Conservation (phyloP, 1,140 invertebrate species). For the Procambarus clarkii region DNA sequence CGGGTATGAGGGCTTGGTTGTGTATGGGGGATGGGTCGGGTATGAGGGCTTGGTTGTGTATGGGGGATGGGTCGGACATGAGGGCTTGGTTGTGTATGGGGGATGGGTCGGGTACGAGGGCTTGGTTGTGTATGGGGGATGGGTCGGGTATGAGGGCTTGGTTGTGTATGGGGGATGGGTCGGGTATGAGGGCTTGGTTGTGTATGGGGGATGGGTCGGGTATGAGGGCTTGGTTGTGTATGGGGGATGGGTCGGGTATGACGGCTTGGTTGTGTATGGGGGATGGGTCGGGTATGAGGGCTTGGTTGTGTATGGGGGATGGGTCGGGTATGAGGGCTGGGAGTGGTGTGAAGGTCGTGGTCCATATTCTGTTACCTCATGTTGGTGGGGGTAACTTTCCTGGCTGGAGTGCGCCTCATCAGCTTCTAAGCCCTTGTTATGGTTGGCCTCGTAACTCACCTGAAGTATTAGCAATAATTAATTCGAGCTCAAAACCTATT, state of each 20-base stretch:
- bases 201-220: neutral
- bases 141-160: neutral
- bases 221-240: neutral
- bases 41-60: no score
- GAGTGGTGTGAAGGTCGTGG: no score
- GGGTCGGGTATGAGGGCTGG: constrained; percentile 34
- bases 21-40: no score
- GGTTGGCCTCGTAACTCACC: constrained; percentile 73
- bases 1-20: neutral
- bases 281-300: no score
- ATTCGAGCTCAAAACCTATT: neutral
- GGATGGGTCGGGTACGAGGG: neutral
- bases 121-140: neutral
- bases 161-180: neutral
- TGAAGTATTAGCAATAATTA: neutral
- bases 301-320: no score
- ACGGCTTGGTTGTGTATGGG: no score
- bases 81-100: neutral
- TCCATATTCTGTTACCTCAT: neutral
- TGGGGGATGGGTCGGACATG: no score
- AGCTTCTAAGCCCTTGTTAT: constrained; percentile 24
- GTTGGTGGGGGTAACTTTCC: constrained; percentile 30
- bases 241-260: neutral
- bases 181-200: neutral
- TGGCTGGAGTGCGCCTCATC: constrained; percentile 73